Evolutionary conservation across 2,797 vertebrate species (phyloP).

Genomic region (Hafferia zeledoni): DNA sequence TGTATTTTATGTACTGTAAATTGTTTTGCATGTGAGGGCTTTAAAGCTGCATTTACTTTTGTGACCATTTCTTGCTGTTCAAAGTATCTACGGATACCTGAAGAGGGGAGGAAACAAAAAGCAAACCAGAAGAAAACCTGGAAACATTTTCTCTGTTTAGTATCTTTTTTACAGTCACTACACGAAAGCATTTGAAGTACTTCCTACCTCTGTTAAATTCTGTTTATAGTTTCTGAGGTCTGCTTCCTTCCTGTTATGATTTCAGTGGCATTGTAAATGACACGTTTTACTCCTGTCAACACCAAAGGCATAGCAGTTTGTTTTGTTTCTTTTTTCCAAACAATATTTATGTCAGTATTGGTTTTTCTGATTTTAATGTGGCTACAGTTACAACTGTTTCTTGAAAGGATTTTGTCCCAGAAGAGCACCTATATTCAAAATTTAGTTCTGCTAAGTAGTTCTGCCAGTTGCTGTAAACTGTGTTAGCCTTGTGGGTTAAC

Average conservation of each 20-base stretch:
- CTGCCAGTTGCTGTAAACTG: background rate
- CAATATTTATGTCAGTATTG: background rate
- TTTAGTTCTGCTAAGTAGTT: background rate
- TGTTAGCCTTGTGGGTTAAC: slow-evolving; percentile 10
- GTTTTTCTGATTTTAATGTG: background rate
- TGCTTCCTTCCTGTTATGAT: slow-evolving; percentile 74
- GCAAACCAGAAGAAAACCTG: background rate
- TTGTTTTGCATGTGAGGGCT: background rate
- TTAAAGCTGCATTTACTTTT: background rate
- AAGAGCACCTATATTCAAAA: background rate
- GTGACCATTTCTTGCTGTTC: background rate
- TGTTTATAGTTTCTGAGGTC: slow-evolving; percentile 60
- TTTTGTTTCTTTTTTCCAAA: background rate
- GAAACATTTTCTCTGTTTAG: slow-evolving; percentile 42
- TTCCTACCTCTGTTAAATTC: slow-evolving; percentile 68
- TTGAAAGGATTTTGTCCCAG: background rate
- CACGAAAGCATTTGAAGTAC: slow-evolving; percentile 27
- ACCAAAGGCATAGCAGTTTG: background rate
- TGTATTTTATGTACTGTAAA: background rate
- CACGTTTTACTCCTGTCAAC: slow-evolving; percentile 14
- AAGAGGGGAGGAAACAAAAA: background rate
- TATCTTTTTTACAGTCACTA: slow-evolving; percentile 21
- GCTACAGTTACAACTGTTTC: background rate
- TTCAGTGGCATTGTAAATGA: slow-evolving; percentile 54
- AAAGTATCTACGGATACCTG: slow-evolving; percentile 8